phyloP scores from a whole-genome alignment of 2,797 vertebrate genomes.

The Lagodon rhomboides region DNA sequence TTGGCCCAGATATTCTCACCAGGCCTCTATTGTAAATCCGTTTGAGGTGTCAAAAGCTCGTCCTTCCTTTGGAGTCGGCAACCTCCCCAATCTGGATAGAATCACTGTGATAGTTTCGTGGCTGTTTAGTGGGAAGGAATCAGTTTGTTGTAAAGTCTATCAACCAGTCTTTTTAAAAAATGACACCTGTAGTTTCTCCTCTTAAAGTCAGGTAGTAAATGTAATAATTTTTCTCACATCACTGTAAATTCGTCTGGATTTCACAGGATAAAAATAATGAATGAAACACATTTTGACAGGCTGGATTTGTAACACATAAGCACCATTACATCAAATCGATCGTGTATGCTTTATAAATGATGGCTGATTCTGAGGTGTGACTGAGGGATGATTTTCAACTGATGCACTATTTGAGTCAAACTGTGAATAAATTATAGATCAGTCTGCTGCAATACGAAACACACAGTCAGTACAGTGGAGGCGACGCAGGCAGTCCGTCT shows the following conservation, averaged over 20 bases:
- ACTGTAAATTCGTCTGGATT: constrained; percentile 24
- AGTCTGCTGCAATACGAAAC: constrained; percentile 69
- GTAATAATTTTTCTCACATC: constrained; percentile 15
- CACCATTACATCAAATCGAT: constrained; percentile 9
- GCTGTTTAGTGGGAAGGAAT: too few relatives aligned
- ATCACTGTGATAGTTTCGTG: too few relatives aligned
- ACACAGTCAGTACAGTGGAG: constrained; percentile 36
- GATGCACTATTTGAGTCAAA: constrained; percentile 76
- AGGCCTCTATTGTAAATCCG: too few relatives aligned
- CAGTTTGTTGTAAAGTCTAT: too few relatives aligned
- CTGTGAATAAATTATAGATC: constrained; percentile 77
- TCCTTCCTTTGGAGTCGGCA: too few relatives aligned
- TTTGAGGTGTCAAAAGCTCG: too few relatives aligned
- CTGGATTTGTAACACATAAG: constrained; percentile 18
- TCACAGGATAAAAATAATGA: constrained; percentile 4
- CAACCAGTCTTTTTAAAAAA: too few relatives aligned
- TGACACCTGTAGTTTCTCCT: too few relatives aligned
- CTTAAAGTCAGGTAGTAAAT: neutral
- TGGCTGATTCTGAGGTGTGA: constrained; percentile 42
- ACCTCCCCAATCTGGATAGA: too few relatives aligned
- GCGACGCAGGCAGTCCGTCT: constrained; percentile 17
- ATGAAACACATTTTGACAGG: constrained; percentile 16
- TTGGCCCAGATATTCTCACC: too few relatives aligned
- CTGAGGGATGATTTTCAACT: constrained; percentile 41
- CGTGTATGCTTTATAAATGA: constrained; percentile 20